Base-by-base conservation (phyloP, 2,797 vertebrate species). In the Manis crassicaudata region DNA sequence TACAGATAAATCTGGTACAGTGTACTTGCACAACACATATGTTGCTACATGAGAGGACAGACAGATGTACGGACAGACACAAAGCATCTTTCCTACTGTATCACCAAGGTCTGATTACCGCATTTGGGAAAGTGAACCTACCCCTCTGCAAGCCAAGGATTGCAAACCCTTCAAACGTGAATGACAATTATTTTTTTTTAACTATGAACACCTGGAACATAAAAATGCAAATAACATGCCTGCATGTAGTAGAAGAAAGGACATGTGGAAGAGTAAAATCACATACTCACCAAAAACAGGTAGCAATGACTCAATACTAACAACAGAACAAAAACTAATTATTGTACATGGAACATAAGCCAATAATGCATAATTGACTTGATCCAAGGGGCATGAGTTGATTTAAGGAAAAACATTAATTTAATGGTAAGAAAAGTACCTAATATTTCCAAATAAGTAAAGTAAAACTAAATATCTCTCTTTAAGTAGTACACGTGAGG, bases 1-100 rank as follows among this genome's bases (percentile, higher is more conserved):
- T 16, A 29, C 5, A 1, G 17, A n/a, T 12, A 35, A 0, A 8
- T 40, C 6, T 0, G 12, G 1, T 27, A 52, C 25, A 23, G 0
- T 6, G 8, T 2, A 88, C 21, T 0, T 63, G 23, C 5, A 29
- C 5, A 82, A 77, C 17, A 46, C 8, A 3, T 6, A 12, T 52
- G 35, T 4, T 52, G 1, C 37, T 18, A 0, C 1, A 20, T 3
- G 27, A 43, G 63, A 92, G 35, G 25, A 63, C 6, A 12, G 18
- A 67, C 5, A n/a, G 11, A 37, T 40, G 1, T 32, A 50, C 1
- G 68, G 27, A 75, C 6, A 79, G 5, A n/a, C 16, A 43, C 4
- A 11, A 88, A 96, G 3, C 6, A 81, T 10, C 3, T 27, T 62
- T 14, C 35, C n/a, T 32, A 32, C 3, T 5, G 2, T 62, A 32